These are phyloP conservation scores for Allophyes oxyacanthae DNA, from an alignment of 2,888 invertebrate genomes.

Conservation along the genomic window DNA sequence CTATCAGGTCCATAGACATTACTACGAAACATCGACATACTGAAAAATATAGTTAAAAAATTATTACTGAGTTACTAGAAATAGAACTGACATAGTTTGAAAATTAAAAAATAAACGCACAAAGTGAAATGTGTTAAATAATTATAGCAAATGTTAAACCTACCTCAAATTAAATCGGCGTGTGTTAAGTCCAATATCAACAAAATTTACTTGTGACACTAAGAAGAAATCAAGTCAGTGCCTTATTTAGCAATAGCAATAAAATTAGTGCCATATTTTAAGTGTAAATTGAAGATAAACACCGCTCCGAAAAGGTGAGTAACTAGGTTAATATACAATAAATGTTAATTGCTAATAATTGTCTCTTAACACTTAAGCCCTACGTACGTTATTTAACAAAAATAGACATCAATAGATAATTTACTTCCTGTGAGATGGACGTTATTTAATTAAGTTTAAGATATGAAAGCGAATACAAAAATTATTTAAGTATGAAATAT, in stretches of 20 bases:
- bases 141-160: background rate
- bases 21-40: background rate
- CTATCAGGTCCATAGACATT: constrained; percentile 6
- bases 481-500: no score
- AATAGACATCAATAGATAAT: no score
- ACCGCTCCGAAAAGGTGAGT: constrained; percentile 15
- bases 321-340: constrained; percentile 2
- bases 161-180: background rate
- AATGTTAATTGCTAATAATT: no score
- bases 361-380: no score
- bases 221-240: constrained; percentile 31
- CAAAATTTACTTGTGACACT: constrained; percentile 6
- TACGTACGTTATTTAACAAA: no score
- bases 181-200: background rate
- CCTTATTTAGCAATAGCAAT: constrained; percentile 42
- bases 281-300: constrained; percentile 1
- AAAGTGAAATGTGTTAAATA: background rate
- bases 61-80: background rate
- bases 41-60: background rate
- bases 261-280: constrained; percentile 22
- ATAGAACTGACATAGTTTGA: background rate
- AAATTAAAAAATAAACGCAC: background rate
- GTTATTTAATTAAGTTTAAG: no score
- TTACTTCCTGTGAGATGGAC: no score
- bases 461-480: no score